These are phyloP conservation scores for Oryzias celebensis DNA, from an alignment of 2,113 vertebrate genomes.

Conservation along the genomic window DNA sequence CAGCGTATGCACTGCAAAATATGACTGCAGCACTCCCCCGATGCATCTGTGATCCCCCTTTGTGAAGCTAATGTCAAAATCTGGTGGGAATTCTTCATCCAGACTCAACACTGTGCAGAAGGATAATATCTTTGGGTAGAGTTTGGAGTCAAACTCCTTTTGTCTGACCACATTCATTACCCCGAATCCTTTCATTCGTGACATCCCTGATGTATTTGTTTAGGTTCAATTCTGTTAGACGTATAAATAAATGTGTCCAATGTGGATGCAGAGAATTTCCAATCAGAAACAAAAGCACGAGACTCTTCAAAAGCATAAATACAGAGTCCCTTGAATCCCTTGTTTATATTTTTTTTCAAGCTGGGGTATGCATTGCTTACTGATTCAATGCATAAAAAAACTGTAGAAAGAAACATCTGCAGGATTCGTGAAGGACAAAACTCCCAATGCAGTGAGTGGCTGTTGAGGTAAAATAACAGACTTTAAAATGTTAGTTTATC, in stretches of 20 bases:
- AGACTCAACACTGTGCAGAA: no score
- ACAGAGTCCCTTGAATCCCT: conserved; percentile 4
- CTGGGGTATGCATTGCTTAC: conserved; percentile 1
- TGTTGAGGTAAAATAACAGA: conserved; percentile 68
- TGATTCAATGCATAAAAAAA: conserved; percentile 37
- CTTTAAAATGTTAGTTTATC: conserved; percentile 66
- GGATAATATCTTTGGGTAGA: no score
- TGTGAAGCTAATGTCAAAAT: conserved; percentile 1
- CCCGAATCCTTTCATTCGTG: no score
- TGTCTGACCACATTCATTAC: no score
- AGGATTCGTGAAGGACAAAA: conserved; percentile 56
- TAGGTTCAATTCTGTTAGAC: background rate
- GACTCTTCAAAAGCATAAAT: conserved; percentile 9
- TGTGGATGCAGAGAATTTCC: background rate
- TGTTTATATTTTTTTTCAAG: conserved; percentile 5
- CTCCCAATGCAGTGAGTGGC: conserved; percentile 41
- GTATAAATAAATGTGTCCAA: conserved; percentile 2
- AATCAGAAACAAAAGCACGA: background rate
- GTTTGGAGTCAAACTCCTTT: no score
- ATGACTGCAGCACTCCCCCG: background rate
- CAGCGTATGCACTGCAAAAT: background rate
- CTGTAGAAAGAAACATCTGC: background rate
- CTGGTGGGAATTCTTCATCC: conserved; percentile 9
- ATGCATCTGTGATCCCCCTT: conserved; percentile 17
- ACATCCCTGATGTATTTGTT: no score